Evolutionary conservation across 2,888 invertebrate genomes (phyloP).

Genomic region (Orchestes rusci): DNA sequence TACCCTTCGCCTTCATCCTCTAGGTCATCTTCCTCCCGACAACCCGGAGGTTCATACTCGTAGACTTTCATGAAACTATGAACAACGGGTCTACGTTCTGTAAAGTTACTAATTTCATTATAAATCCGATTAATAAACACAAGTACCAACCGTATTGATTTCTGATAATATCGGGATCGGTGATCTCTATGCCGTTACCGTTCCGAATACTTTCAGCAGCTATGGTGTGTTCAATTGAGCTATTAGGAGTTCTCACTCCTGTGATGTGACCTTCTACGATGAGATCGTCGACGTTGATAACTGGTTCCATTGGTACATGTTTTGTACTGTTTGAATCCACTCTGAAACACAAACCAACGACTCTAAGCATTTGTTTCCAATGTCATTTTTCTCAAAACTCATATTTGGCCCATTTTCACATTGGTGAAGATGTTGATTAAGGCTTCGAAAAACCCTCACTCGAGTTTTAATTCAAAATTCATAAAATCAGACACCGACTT

Average conservation of each 20-base stretch:
- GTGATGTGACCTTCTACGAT: conserved; percentile 40
- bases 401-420: too few species aligned
- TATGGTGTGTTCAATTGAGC: conserved; percentile 34
- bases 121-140: neutral
- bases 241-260: conserved; percentile 38
- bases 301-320: conserved; percentile 43
- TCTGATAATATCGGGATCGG: conserved; percentile 82
- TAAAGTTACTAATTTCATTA: neutral
- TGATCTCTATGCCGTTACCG: conserved; percentile 54
- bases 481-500: too few species aligned
- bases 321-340: conserved; percentile 30
- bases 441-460: too few species aligned
- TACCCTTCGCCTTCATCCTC: conserved; percentile 43
- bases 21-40: conserved; percentile 46
- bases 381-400: too few species aligned
- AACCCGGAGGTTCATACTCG: conserved; percentile 50
- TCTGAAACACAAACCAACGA: too few species aligned
- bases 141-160: conserved; percentile 74
- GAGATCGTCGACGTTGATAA: conserved; percentile 42
- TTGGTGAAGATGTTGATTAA: too few species aligned
- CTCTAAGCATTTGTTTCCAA: too few species aligned
- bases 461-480: too few species aligned
- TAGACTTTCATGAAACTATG: conserved; percentile 51
- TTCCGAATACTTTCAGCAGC: conserved; percentile 42
- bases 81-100: conserved; percentile 36